Evolutionary conservation across 2,888 invertebrate genomes (phyloP).

Genomic region (Cryptus viduatorius): DNA sequence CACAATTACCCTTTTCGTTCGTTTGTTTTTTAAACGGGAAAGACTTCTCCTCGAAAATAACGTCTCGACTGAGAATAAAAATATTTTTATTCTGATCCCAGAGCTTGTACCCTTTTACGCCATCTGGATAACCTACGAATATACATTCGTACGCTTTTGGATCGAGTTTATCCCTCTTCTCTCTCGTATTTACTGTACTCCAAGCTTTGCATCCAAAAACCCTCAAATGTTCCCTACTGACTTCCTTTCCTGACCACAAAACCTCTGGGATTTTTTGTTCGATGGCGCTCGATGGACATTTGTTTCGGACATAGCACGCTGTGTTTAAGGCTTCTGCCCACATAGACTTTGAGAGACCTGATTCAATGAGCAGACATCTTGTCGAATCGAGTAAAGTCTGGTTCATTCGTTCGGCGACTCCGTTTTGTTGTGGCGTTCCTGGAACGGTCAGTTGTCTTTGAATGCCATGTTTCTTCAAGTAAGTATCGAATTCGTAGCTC

Average conservation of each 20-base stretch:
- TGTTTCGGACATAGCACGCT: conserved; percentile 4
- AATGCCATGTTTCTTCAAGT: conserved; percentile 24
- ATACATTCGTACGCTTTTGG: background rate
- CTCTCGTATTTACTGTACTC: conserved; percentile 3
- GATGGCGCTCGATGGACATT: conserved; percentile 24
- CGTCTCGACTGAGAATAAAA: conserved; percentile 7
- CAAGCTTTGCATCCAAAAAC: conserved; percentile 15
- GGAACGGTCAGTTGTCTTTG: conserved; percentile 17
- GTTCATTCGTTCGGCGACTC: conserved; percentile 22
- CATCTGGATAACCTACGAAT: conserved; percentile 10
- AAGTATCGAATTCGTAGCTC: conserved; percentile 3
- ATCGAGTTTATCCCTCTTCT: background rate
- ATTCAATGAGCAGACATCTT: conserved; percentile 2
- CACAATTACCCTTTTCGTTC: too few species aligned
- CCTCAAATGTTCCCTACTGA: background rate
- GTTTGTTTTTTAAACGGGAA: background rate
- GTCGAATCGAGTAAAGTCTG: conserved; percentile 10
- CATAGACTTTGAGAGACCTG: conserved; percentile 2
- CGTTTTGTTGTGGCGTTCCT: conserved; percentile 25
- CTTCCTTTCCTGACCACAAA: background rate
- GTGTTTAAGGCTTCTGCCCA: conserved; percentile 28
- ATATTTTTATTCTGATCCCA: conserved; percentile 12
- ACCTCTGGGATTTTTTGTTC: conserved; percentile 5
- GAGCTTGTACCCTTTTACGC: conserved; percentile 14
- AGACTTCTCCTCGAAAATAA: conserved; percentile 19